Base-by-base conservation (phyloP, 2,888 invertebrate genomes). In the Melipona bicolor region DNA sequence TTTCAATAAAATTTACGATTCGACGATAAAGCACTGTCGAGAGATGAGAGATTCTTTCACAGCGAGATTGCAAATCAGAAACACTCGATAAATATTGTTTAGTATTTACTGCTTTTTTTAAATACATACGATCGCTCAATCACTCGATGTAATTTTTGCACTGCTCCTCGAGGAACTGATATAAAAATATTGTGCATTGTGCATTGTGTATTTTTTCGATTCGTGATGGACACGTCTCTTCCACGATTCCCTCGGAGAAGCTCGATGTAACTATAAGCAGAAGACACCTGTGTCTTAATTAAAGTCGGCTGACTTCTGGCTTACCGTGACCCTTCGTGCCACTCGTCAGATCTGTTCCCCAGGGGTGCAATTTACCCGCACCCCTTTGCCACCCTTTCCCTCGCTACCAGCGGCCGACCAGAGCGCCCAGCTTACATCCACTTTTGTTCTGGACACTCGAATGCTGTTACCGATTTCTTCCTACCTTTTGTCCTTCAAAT, bases 241-340 rank as follows among this genome's bases (percentile, higher is more conserved):
- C 61, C 49, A n/a, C 54, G 68, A 72, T 85, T 65, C 76, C 75
- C 36, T 59, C 3, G 19, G 59, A 59, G 68, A 27, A 78, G 64
- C 24, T 50, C 13, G n/a, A 36, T 70, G 69, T 81, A 54, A 65
- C 86, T 76, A 81, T 59, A 77, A 68, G 65, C 73, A 72, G 71
- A 69, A 77, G 77, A 79, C 87, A 87, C 84, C 84, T 91, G 91
- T 88, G 90, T 91, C 92, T 93, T 93, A 93, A 93, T 93, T 93
- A 93, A 93, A 92, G 90, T 91, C 89, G 87, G 86, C 91, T 90
- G 91, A 92, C 91, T 92, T 90, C 90, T 90, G 89, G 86, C 85
- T 88, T 88, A 81, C 78, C 82, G 88, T 87, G 87, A 75, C 85
- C 90, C 87, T 90, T 88, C 89, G 80, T 81, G 83, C 85, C 85